Conservation (phyloP, 2,888 invertebrate species). For the Panopea generosa region DNA sequence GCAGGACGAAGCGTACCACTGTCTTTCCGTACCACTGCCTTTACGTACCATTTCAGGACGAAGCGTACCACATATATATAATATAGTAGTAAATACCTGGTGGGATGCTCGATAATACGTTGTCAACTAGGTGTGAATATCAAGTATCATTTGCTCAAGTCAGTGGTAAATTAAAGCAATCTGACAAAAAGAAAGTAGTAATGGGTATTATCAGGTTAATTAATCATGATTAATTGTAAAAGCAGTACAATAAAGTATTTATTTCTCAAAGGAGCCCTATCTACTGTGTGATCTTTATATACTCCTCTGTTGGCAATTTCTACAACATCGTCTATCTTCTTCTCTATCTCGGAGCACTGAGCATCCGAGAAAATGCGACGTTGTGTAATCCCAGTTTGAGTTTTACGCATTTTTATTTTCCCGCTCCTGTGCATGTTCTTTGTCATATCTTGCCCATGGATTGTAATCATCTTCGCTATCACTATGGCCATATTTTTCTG, state of each 20-base stretch:
- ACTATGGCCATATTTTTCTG: constrained; percentile 45
- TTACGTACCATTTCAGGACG: too few species aligned
- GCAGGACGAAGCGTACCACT: too few species aligned
- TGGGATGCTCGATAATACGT: too few species aligned
- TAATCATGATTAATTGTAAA: too few species aligned
- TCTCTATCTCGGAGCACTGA: constrained; percentile 86
- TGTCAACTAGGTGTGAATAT: too few species aligned
- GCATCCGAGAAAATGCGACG: constrained; percentile 84
- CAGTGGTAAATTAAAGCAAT: too few species aligned
- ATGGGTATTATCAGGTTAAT: too few species aligned
- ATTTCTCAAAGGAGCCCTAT: constrained; percentile 86
- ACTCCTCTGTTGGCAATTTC: constrained; percentile 81
- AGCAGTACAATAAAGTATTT: constrained; percentile 88
- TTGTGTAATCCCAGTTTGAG: constrained; percentile 85
- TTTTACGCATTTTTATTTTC: constrained; percentile 75
- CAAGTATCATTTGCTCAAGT: too few species aligned
- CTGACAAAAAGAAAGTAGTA: too few species aligned
- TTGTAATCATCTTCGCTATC: constrained; percentile 45
- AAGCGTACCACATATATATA: too few species aligned
- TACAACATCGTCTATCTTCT: constrained; percentile 86
- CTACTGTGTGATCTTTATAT: constrained; percentile 86
- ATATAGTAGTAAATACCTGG: too few species aligned
- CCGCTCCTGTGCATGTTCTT: constrained; percentile 63
- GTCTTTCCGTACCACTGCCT: too few species aligned
- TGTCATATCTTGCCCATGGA: constrained; percentile 69